phyloP scores from a whole-genome alignment of 2,113 vertebrate genomes.

The Picathartes gymnocephalus region DNA sequence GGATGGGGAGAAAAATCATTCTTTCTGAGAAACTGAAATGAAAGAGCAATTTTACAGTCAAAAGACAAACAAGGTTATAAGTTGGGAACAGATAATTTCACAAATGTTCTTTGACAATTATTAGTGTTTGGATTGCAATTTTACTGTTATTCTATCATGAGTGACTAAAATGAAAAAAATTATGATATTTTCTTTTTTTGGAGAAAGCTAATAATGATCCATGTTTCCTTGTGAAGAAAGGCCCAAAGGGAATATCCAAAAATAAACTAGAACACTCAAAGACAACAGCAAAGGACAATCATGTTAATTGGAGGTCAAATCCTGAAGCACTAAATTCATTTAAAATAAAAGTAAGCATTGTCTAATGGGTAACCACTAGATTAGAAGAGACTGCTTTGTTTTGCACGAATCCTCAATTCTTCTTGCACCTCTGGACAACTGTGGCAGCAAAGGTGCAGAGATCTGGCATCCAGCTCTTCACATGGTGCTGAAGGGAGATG shows the following conservation, averaged over 20 bases:
- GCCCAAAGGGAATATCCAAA: background rate
- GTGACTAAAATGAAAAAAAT: background rate
- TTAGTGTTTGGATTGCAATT: background rate
- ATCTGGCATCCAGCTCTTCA: background rate
- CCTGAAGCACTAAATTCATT: conserved; percentile 17
- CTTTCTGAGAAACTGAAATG: background rate
- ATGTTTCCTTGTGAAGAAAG: background rate
- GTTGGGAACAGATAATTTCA: background rate
- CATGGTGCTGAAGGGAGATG: background rate
- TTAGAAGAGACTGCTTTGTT: background rate
- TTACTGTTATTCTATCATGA: background rate
- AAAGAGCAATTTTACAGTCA: background rate
- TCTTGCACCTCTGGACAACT: background rate
- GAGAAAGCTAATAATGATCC: background rate
- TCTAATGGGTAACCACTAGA: background rate
- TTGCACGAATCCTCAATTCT: background rate
- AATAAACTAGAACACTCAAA: conserved; percentile 9
- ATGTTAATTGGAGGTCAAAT: conserved; percentile 54
- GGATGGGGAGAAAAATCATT: background rate
- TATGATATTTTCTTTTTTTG: accelerated
- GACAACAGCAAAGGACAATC: conserved; percentile 4
- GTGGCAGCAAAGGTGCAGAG: background rate
- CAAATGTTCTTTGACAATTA: background rate
- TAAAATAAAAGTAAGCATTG: background rate
- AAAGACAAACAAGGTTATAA: background rate